phyloP scores from a whole-genome alignment of 1,140 invertebrate genomes.

The Drosophila subpulchrella region DNA sequence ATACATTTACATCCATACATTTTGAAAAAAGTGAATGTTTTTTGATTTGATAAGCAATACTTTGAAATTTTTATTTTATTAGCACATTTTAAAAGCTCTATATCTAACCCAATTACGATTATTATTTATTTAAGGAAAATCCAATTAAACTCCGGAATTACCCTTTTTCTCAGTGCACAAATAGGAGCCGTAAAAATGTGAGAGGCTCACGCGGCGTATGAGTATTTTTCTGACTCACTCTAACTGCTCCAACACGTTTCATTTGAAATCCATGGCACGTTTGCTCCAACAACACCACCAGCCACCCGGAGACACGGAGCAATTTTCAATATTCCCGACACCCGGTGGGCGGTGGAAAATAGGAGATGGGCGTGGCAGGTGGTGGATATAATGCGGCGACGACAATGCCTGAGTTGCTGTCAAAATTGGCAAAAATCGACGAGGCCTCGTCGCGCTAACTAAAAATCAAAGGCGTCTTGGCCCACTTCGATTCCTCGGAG shows the following conservation, averaged over 20 bases:
- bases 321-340: conserved; percentile 75
- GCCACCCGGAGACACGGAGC: conserved; percentile 46
- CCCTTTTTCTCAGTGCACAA: conserved; percentile 15
- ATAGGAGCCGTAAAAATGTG: conserved; percentile 66
- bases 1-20: too few relatives aligned
- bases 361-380: conserved; percentile 62
- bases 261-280: conserved; percentile 81
- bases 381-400: conserved; percentile 74
- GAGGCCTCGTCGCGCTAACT: conserved; percentile 61
- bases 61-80: too few relatives aligned
- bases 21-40: too few relatives aligned
- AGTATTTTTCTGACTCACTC: conserved; percentile 58
- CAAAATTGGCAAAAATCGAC: conserved; percentile 80
- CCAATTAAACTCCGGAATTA: not conserved
- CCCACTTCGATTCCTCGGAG: conserved; percentile 42
- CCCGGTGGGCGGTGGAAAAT: not conserved
- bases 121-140: not conserved
- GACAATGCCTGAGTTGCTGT: conserved; percentile 55
- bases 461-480: conserved; percentile 72
- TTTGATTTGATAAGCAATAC: too few relatives aligned
- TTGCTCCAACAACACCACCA: conserved; percentile 45
- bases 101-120: too few relatives aligned
- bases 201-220: conserved; percentile 71
- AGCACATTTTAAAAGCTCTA: too few relatives aligned
- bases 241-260: conserved; percentile 65